phyloP scores from a whole-genome alignment of 2,888 invertebrate genomes.

The Dorcus parallelipipedus region DNA sequence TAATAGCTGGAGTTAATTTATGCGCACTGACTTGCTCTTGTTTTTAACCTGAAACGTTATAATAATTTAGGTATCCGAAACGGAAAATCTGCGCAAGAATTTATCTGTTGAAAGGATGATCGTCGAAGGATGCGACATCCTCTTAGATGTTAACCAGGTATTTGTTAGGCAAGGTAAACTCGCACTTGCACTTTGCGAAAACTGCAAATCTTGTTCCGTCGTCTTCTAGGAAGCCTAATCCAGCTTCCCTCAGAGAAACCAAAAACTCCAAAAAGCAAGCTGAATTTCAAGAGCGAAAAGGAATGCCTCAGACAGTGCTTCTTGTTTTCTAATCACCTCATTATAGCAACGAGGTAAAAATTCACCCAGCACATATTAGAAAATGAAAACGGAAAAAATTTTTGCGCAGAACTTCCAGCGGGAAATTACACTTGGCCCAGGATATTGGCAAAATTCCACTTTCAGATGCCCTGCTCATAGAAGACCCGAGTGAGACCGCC shows the following conservation, averaged over 20 bases:
- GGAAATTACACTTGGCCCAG: conserved; percentile 81
- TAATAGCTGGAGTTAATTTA: not conserved
- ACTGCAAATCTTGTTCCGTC: not conserved
- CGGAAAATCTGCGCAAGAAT: conserved; percentile 87
- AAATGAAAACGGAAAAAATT: not conserved
- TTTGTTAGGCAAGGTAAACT: conserved; percentile 81
- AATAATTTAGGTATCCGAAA: conserved; percentile 73
- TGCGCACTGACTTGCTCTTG: not conserved
- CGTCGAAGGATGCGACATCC: conserved; percentile 88
- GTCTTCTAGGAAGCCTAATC: conserved; percentile 64
- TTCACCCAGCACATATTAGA: not conserved
- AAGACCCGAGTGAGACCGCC: conserved; percentile 72
- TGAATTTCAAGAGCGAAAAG: conserved; percentile 64
- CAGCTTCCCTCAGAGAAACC: conserved; percentile 66
- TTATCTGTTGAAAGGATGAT: conserved; percentile 91
- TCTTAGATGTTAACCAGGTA: conserved; percentile 89
- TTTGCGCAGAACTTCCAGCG: conserved; percentile 63
- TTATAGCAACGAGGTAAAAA: conserved; percentile 70
- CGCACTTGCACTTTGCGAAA: not conserved
- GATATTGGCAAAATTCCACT: conserved; percentile 78
- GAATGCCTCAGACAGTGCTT: conserved; percentile 79
- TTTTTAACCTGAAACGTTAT: not conserved
- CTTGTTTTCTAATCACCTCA: conserved; percentile 85
- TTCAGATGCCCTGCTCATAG: conserved; percentile 79
- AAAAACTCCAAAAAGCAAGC: conserved; percentile 56